These are phyloP conservation scores for Pyrocephalus nanus DNA, from an alignment of 2,797 vertebrate genomes.

Conservation along the genomic window DNA sequence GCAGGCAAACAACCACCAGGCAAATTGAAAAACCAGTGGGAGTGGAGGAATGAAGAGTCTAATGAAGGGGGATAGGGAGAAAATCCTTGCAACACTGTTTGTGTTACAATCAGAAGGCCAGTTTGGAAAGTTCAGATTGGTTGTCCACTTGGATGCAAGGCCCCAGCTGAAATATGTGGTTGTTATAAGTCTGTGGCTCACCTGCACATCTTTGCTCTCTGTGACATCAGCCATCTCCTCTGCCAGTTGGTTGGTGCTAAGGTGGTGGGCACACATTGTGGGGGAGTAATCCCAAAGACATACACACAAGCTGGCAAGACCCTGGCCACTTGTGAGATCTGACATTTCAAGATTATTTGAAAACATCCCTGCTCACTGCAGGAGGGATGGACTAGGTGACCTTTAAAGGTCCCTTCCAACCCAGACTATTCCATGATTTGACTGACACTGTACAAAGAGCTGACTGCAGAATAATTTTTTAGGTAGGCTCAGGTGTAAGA, in stretches of 20 bases:
- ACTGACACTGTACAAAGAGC: not conserved
- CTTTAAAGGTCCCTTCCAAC: not conserved
- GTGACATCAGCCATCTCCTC: not conserved
- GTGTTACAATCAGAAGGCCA: not conserved
- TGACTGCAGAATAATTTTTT: not conserved
- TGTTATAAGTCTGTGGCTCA: not conserved
- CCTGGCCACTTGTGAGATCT: not conserved
- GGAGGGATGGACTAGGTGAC: not conserved
- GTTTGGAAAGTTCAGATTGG: not conserved
- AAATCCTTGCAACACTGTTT: not conserved
- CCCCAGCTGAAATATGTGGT: accelerated
- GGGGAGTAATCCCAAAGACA: not conserved
- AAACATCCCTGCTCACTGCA: not conserved
- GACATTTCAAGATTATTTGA: not conserved
- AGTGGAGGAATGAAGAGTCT: not conserved
- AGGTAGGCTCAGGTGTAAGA: not conserved
- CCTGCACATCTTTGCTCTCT: not conserved
- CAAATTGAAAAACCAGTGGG: not conserved
- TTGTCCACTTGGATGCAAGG: not conserved
- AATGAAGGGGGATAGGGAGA: not conserved
- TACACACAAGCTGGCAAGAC: not conserved
- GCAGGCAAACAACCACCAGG: not conserved
- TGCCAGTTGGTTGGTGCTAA: not conserved
- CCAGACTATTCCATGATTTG: not conserved
- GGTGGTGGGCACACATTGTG: not conserved